phyloP scores from a whole-genome alignment of 1,140 invertebrate species.

The Bombus turneri region DNA sequence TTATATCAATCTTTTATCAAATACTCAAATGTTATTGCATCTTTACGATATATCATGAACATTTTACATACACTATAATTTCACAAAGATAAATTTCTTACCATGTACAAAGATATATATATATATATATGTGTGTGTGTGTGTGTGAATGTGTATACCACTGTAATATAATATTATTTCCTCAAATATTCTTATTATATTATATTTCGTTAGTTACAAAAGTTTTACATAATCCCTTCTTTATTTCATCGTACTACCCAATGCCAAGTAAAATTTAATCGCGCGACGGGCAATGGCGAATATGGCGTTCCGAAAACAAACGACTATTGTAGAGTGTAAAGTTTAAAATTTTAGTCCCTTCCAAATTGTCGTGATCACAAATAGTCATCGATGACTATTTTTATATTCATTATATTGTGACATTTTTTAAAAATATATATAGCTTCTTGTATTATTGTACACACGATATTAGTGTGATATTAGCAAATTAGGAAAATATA shows the following conservation, averaged over 20 bases:
- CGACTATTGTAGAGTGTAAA: background rate
- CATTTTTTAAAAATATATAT: background rate
- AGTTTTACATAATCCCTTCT: constrained; percentile 38
- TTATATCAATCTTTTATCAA: constrained; percentile 8
- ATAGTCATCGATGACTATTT: background rate
- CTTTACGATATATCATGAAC: background rate
- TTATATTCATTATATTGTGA: background rate
- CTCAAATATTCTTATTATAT: background rate
- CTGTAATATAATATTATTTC: background rate
- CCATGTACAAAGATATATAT: constrained; percentile 2
- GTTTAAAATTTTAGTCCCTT: background rate
- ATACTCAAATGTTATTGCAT: constrained; percentile 23
- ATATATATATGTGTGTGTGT: background rate
- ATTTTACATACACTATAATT: constrained; percentile 15
- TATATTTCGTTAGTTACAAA: background rate
- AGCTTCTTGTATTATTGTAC: background rate
- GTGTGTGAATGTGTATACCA: background rate
- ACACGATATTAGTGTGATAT: background rate
- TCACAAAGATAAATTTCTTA: constrained; percentile 30
- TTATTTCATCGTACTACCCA: constrained; percentile 19
- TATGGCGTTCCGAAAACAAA: constrained; percentile 50
- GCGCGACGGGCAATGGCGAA: constrained; percentile 19
- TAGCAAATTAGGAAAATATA: background rate
- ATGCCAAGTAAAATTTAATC: constrained; percentile 33
- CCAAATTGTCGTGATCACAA: background rate